Percentiles rank a stretch among this genome's conserved stretches.
phyloP scores from a whole-genome alignment of 2,797 vertebrate genomes.

The Chaetophractus vellerosus region DNA sequence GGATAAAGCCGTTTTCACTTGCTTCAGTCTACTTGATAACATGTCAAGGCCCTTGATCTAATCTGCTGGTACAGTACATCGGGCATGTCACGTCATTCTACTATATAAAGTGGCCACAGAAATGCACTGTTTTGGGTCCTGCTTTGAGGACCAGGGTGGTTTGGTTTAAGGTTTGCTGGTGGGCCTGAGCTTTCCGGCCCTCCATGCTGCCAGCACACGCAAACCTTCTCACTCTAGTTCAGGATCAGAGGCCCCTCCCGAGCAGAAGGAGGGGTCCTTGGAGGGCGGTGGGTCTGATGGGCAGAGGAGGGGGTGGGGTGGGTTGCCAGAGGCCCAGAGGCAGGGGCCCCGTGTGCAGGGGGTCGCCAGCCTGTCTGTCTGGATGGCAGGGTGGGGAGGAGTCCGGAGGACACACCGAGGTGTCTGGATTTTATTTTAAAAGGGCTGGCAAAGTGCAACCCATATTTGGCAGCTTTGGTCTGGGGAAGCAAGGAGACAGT shows the following conservation, averaged over 20 bases:
- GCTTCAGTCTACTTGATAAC: background rate
- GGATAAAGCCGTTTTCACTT: constrained; percentile 54
- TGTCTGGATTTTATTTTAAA: background rate
- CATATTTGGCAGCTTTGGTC: background rate
- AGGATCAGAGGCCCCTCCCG: background rate
- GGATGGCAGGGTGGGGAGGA: background rate
- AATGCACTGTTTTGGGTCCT: background rate
- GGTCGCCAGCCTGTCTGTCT: background rate
- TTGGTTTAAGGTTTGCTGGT: background rate
- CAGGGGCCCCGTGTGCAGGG: background rate
- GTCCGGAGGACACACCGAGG: background rate
- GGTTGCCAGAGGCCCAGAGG: background rate
- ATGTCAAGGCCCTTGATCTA: constrained; percentile 58
- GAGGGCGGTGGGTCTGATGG: background rate
- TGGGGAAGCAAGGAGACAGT: background rate
- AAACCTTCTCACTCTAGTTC: background rate
- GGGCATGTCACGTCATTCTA: constrained; percentile 43
- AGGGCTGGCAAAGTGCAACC: background rate
- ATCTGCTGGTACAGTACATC: background rate
- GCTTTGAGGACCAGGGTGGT: background rate
- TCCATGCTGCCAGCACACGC: fast-evolving
- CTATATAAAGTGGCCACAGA: constrained; percentile 15
- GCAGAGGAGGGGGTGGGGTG: background rate
- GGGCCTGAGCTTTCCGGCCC: background rate
- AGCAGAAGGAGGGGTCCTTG: background rate